Conservation (phyloP, 2,888 invertebrate genomes). For the Brachyopa scutellaris region DNA sequence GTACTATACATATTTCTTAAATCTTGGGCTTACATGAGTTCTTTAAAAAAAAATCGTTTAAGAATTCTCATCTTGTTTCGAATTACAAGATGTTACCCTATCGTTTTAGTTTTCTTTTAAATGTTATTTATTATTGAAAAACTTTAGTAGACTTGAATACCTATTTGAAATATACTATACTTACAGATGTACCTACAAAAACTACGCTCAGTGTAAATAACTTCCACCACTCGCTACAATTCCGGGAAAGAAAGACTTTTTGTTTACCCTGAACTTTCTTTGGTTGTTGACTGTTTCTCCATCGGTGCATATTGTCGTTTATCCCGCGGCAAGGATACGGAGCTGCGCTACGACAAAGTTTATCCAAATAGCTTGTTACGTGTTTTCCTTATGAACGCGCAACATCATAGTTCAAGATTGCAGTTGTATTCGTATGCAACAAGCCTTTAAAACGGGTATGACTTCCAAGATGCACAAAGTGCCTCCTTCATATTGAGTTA, state of each 20-base stretch:
- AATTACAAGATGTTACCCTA: too few relatives aligned
- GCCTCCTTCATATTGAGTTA: slow-evolving; percentile 9
- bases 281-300: not conserved
- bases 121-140: too few relatives aligned
- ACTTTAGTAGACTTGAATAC: too few relatives aligned
- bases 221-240: not conserved
- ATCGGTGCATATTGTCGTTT: not conserved
- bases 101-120: too few relatives aligned
- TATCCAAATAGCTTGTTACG: slow-evolving; percentile 9
- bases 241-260: not conserved
- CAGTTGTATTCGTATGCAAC: slow-evolving; percentile 15
- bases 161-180: too few relatives aligned
- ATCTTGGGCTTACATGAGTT: too few relatives aligned
- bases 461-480: slow-evolving; percentile 33
- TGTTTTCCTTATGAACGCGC: slow-evolving; percentile 18
- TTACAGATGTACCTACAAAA: too few relatives aligned
- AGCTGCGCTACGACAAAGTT: slow-evolving; percentile 20
- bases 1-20: too few relatives aligned
- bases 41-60: too few relatives aligned
- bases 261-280: not conserved
- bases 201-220: not conserved
- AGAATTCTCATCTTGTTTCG: too few relatives aligned
- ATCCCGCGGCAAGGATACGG: too few relatives aligned
- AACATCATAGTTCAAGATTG: slow-evolving; percentile 21
- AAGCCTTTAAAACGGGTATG: slow-evolving; percentile 19